Base-by-base conservation (phyloP, 1,140 invertebrate species). In the Ericerus pela region DNA sequence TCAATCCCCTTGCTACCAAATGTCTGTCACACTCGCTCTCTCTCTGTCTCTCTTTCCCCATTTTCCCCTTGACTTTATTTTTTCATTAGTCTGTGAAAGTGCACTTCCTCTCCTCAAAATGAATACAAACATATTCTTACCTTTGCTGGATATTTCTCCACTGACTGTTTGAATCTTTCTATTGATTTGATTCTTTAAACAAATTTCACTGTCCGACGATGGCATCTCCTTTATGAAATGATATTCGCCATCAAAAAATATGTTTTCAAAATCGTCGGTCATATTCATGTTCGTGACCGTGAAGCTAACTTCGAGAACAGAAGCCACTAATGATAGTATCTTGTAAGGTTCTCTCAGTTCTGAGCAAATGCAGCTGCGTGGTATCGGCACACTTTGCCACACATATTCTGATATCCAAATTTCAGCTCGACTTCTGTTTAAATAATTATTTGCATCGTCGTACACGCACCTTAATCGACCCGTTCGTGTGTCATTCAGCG, bases 221-320 rank as follows among this genome's bases (percentile, higher is more conserved):
- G 58, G 47, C 1, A 59, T 16, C 22, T 58, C 60, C 12, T 55
- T 58, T 47, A 47, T 29, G 33, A 66, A 66, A 14, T 62, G 56
- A 41, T 64, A 66, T 51, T 66, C 61, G 0, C 81, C 85, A 64
- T 88, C 84, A 68, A 89, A 89, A 61, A 76, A 78, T 67, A 84
- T 88, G 67, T 85, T 79, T 33, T 77, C 75, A 61, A 83, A 85
- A 69, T 88, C 85, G 67, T 89, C 82, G 10, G 79, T 82, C 26
- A 85, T 81, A 66, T 83, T 84, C 85, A 89, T 88, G 61, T 79
- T 75, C 1, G 76, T 80, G 1, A 88, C 76, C 0, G 75, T 76
- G 65, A 88, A 87, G 61, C 77, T 79, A 0, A 86, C 73, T 65
- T 83, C 81, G 1, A 86, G 75, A 53, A 77, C 74, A 36, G 75